Base-by-base conservation (phyloP, 2,888 invertebrate genomes). In the Lissonota sp. region DNA sequence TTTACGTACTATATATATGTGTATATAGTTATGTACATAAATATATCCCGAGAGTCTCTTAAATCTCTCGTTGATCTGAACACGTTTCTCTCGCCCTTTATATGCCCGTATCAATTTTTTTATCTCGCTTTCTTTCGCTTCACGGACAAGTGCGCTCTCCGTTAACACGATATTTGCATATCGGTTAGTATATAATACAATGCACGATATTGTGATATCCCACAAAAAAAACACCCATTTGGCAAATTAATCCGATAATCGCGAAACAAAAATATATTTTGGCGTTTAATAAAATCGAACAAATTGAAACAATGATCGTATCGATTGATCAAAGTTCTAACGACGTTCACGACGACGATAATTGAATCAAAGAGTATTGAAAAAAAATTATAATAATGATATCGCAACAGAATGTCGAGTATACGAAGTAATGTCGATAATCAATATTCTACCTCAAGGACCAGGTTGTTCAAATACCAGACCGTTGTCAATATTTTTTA, bases 81-180 rank as follows among this genome's bases (percentile, higher is more conserved):
- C 79, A 73, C 79, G 80, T 55, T 79, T 80, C 58, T 58, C 82
- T 74, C 63, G 51, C 16, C 26, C 10, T 60, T 57, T 63, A n/a
- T n/a, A n/a, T n/a, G 16, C 39, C 7, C 64, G 44, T 63, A 44
- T 57, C 26, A 14, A 44, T 53, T 70, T 73, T 73, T 26, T 67
- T 40, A 6, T 46, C 8, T 69, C 12, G 44, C 42, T 5, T 63
- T 57, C 42, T 53, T 10, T 26, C n/a, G 40, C 69, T 74, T 81
- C 72, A 64, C 70, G 72, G 78, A 78, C 78, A 70, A 78, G 69
- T 77, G 77, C 66, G 60, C 57, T n/a, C 57, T n/a, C 62, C 55
- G 14, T 6, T 44, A 1, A 44, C 62, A 10, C 16, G 62, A 66
- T 53, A 64, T 64, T 57, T 53, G 39, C 4, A 5, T 6, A 14